These are phyloP conservation scores for Trissolcus japonicus DNA, from an alignment of 2,888 invertebrate species.

Conservation along the genomic window DNA sequence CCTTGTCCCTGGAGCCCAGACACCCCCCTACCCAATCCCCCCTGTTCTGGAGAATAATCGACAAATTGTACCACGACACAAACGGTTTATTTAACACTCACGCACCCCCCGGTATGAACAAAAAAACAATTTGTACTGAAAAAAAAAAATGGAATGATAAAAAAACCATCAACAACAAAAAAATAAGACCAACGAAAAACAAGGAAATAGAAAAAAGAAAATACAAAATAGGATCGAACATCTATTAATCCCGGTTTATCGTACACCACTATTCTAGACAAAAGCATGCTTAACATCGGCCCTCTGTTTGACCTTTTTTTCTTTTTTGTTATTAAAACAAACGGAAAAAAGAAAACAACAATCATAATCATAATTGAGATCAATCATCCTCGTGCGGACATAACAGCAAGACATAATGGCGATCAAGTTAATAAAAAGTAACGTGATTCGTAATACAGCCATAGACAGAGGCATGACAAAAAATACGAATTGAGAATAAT, in stretches of 20 bases:
- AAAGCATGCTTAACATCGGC: conserved; percentile 57
- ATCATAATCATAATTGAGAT: conserved; percentile 3
- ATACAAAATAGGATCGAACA: conserved; percentile 50
- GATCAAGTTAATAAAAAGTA: conserved; percentile 39
- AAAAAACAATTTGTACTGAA: conserved; percentile 5
- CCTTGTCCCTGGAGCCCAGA: conserved; percentile 76
- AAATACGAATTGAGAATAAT: conserved; percentile 7
- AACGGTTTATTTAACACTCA: conserved; percentile 60
- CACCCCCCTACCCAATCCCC: conserved; percentile 69
- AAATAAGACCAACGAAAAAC: conserved; percentile 53
- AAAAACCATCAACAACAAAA: conserved; percentile 25
- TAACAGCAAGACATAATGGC: conserved; percentile 46
- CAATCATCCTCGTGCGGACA: conserved; percentile 48
- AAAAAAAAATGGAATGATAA: conserved; percentile 8
- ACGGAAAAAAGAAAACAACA: conserved; percentile 14
- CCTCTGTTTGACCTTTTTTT: conserved; percentile 43
- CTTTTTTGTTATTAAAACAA: conserved; percentile 30
- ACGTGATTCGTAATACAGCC: conserved; percentile 40
- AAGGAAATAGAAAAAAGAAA: conserved; percentile 21
- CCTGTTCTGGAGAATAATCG: conserved; percentile 76
- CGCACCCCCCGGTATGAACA: conserved; percentile 54
- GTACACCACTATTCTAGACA: conserved; percentile 55
- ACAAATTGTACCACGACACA: conserved; percentile 59
- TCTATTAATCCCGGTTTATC: conserved; percentile 63
- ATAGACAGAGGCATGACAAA: conserved; percentile 44